Evolutionary conservation across 1,140 invertebrate genomes (phyloP).

Genomic region (Pentalonia nigronervosa): DNA sequence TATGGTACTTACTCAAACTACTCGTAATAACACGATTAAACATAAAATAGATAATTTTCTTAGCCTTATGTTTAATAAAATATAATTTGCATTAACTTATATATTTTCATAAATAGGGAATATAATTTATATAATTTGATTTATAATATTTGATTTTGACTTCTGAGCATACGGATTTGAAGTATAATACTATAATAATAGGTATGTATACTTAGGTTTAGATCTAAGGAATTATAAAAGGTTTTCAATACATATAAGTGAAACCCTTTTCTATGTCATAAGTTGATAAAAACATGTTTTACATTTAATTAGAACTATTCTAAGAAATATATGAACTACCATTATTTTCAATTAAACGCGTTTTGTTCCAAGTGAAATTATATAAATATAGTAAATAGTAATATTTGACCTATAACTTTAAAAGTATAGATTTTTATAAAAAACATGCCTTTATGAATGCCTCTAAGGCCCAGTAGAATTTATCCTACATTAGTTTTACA

Average conservation of each 20-base stretch:
- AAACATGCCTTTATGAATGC: background rate
- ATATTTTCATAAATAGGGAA: background rate
- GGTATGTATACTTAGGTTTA: background rate
- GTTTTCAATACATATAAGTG: background rate
- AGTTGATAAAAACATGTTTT: conserved; percentile 20
- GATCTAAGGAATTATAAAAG: background rate
- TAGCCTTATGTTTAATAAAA: background rate
- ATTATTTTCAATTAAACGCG: conserved; percentile 25
- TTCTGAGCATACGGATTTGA: background rate
- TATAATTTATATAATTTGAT: background rate
- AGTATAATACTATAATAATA: no score
- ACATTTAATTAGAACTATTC: conserved; percentile 1
- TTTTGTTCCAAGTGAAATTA: conserved; percentile 4
- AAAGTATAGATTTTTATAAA: background rate
- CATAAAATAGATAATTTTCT: background rate
- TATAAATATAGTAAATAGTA: background rate
- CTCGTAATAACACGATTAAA: no score
- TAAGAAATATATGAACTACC: background rate
- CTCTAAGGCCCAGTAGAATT: background rate
- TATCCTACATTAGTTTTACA: background rate
- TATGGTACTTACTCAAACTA: no score
- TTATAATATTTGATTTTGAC: background rate
- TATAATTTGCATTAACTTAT: background rate
- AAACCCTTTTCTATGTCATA: background rate
- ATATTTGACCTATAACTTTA: background rate